Conservation (phyloP, 2,888 invertebrate species). For the Nezara viridula region DNA sequence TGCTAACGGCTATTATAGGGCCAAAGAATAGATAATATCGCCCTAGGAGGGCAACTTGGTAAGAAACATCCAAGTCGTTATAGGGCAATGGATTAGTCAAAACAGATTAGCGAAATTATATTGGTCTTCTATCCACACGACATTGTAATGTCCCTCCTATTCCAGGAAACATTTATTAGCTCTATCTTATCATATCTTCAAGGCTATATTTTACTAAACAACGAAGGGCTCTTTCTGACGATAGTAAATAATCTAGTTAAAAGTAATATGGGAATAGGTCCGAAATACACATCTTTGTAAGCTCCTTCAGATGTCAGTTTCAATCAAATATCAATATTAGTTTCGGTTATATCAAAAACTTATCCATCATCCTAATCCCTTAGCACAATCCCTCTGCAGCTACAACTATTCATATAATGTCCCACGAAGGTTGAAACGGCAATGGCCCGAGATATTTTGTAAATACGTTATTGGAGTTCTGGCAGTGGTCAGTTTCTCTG, state of each 20-base stretch:
- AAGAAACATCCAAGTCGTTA: conserved; percentile 11
- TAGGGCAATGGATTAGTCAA: conserved; percentile 2
- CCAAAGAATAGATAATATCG: conserved; percentile 5
- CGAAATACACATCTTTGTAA: too few species aligned
- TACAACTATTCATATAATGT: too few species aligned
- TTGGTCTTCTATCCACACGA: background rate
- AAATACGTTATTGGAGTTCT: too few species aligned
- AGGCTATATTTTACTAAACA: background rate
- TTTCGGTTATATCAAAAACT: too few species aligned
- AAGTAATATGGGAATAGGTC: too few species aligned
- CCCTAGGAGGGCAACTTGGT: background rate
- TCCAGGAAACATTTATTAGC: background rate
- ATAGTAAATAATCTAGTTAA: background rate
- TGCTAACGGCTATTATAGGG: conserved; percentile 9
- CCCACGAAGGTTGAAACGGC: too few species aligned
- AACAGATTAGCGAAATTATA: conserved; percentile 20
- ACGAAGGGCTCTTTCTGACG: background rate
- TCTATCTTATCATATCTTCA: background rate
- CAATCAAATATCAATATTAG: too few species aligned
- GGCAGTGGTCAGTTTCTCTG: too few species aligned
- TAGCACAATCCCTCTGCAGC: too few species aligned
- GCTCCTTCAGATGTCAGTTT: too few species aligned
- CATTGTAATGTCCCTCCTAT: background rate
- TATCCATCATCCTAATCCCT: too few species aligned
- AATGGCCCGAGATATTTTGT: too few species aligned